Base-by-base conservation (phyloP, 1,140 invertebrate genomes). In the Zophobas atratus region DNA sequence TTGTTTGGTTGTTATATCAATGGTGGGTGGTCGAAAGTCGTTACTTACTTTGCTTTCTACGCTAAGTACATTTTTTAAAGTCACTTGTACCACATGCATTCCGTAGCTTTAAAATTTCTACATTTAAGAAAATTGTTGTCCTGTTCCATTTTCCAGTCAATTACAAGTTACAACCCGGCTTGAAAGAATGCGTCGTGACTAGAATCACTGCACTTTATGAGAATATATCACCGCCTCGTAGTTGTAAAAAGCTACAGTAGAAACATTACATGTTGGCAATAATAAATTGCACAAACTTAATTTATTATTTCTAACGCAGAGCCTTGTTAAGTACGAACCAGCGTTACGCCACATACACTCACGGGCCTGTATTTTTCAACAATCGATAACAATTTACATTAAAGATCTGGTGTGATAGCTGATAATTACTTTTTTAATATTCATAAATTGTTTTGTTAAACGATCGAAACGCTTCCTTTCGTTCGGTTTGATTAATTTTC, bases 381-480 rank as follows among this genome's bases (percentile, higher is more conserved):
- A 63, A 39, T 63, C 57, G 38, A 63, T 63, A 39, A 39, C 33
- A 39, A 39, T 63, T 63, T 63, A 38, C 39, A 8, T 39, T 1
- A 2, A 60, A 36, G 56, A 60, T 60, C 20, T 60, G 34, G 36
- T 60, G 20, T 20, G 4, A 51, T 20, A 51, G 2, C 4, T 20
- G 1, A 38, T 38, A 63, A 63, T 60, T 60, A 60, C 35, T 60
- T 6, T 60, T 60, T 60, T 36, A 63, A n/a, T 63, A 39, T 63
- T 63, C 35, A 63, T 39, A 41, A 57, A 57, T 57, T 57, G 35
- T 57, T 57, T 57, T 35, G 55, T 57, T 53, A 57, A 51, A 57
- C 55, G 55, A 57, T 35, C 49, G n/a, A 5, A 36, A 43, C 60
- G 43, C 60, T 20, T 67, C 38, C 39, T 1, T 20, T 43, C n/a